Percentiles rank a stretch among this genome's conserved stretches.
phyloP scores from a whole-genome alignment of 1,140 invertebrate species.

The silkworm (Bombyx mori) region ASM3026992v2 NC_085123.1:6797001-6797500 shows the following conservation, averaged over 20 bases:
- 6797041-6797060: constrained; percentile 31
- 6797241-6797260: constrained; percentile 30
- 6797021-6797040: no score
- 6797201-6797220: neutral
- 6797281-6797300: constrained; percentile 63
- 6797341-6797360: constrained; percentile 33
- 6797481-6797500: constrained; percentile 57
- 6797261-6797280: constrained; percentile 48
- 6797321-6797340: constrained; percentile 50
- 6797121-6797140: no score
- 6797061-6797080: constrained; percentile 1
- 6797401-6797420: constrained; percentile 57
- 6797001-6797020: no score
- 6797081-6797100: neutral
- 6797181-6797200: constrained; percentile 8
- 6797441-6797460: constrained; percentile 39
- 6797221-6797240: constrained; percentile 4
- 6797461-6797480: constrained; percentile 60
- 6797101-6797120: no score
- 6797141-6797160: constrained; percentile 20
- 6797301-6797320: constrained; percentile 48
- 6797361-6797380: constrained; percentile 46
- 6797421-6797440: constrained; percentile 44
- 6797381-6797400: constrained; percentile 66
- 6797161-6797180: constrained; percentile 15